phyloP scores from a whole-genome alignment of 2,113 vertebrate genomes.

The Mesitornis unicolor region DNA sequence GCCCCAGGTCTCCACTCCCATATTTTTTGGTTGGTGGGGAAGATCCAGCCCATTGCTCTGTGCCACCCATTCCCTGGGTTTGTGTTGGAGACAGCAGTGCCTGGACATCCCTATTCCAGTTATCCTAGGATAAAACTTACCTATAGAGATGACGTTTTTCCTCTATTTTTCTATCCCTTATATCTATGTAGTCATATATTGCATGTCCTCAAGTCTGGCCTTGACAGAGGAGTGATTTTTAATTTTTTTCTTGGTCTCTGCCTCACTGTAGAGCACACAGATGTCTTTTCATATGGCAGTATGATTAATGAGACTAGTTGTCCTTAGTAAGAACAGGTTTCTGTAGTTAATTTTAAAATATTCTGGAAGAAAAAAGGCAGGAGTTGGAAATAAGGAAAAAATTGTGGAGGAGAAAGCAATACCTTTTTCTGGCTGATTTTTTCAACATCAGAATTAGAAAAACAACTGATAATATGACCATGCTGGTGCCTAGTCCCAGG shows the following conservation, averaged over 20 bases:
- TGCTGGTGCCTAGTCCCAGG: slow-evolving; percentile 38
- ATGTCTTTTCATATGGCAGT: not conserved
- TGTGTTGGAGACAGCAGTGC: too few relatives aligned
- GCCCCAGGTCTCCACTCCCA: not conserved
- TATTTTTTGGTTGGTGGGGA: not conserved
- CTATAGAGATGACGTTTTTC: not conserved
- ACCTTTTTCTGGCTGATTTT: slow-evolving; percentile 71
- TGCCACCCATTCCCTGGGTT: not conserved
- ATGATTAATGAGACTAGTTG: not conserved
- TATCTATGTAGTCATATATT: not conserved
- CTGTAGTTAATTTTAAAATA: not conserved
- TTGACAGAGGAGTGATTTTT: not conserved
- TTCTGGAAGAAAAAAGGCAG: not conserved
- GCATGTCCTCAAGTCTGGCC: not conserved
- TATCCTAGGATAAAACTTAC: not conserved
- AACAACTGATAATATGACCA: not conserved
- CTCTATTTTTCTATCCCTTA: not conserved
- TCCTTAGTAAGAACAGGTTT: not conserved
- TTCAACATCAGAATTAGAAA: slow-evolving; percentile 52
- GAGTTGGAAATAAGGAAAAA: not conserved
- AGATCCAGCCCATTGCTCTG: not conserved
- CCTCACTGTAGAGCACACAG: not conserved
- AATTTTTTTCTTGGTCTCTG: not conserved
- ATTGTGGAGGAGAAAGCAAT: not conserved
- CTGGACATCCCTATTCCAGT: not conserved